Base-by-base conservation (phyloP, 2,797 vertebrate species). In the Odontamblyopus lacepedii region DNA sequence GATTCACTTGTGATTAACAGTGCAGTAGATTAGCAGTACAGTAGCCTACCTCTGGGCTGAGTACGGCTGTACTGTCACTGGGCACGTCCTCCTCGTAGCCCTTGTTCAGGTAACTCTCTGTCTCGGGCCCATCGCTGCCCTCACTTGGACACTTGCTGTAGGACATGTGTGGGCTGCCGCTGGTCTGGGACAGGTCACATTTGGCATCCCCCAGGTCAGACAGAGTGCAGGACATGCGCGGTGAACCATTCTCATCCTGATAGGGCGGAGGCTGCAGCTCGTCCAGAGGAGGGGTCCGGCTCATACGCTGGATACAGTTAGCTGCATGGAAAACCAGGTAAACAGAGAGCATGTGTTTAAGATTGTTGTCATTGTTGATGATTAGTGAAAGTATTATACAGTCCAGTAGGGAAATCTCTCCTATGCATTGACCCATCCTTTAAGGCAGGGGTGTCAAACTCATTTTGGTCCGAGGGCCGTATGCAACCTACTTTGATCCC, bases 231-330 rank as follows among this genome's bases (percentile, higher is more conserved):
- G 97, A 98, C 84, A 99, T 96, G 29, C 96, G 95, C 0, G 96
- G 96, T 50, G 98, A 98, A 26, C 97, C 96, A 11, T 96, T 95
- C 85, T 99, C 97, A 63, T 99, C 98, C 90, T 97, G 96, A 85
- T 98, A 99, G 0, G 98, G 98, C 1, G 97, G 98, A 0, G 98
- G 98, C 91, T 98, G 98, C 63, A 98, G 92, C 85, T 99, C 98
- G 66, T 99, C 98, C 83, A 99, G 90, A 0, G 97, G 97, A 11
- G 97, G 98, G 0, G 97, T 98, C 75, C 95, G 94, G 88, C 97
- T 96, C 96, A 98, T 98, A 84, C 98, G 95, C 93, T 99, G 98
- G 87, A 99, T 98, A 88, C 96, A 97, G 94, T 96, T 96, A 0
- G 94, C 98, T 90, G 82, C 41, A 19, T 9, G 69, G 30, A n/a